Conservation (phyloP, 2,888 invertebrate genomes). For the Allophyes oxyacanthae region DNA sequence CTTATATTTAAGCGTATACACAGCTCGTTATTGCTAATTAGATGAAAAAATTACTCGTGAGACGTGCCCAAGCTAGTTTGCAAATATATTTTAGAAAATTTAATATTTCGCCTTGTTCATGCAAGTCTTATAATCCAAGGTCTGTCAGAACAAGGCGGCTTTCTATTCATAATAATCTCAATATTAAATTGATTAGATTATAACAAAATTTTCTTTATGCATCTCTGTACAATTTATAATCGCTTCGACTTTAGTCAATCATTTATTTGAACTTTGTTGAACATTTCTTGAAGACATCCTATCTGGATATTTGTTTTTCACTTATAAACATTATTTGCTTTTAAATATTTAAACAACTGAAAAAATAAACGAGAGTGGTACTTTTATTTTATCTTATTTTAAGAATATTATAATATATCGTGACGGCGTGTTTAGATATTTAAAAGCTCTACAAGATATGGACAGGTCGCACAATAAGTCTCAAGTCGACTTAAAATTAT, state of each 20-base stretch:
- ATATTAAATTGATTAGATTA: conserved; percentile 21
- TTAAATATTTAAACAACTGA: conserved; percentile 46
- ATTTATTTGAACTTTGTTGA: conserved; percentile 36
- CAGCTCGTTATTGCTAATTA: conserved; percentile 47
- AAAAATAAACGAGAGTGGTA: conserved; percentile 21
- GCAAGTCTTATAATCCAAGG: conserved; percentile 42
- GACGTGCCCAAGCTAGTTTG: conserved; percentile 45
- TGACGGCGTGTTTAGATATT: conserved; percentile 37
- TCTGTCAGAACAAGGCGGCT: conserved; percentile 33
- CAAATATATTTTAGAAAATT: conserved; percentile 22
- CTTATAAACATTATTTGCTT: conserved; percentile 31
- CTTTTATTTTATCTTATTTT: conserved; percentile 14
- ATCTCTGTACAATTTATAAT: conserved; percentile 25
- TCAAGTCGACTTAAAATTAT: conserved; percentile 19
- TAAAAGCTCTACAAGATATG: conserved; percentile 52
- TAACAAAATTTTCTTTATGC: conserved; percentile 12
- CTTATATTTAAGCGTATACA: conserved; percentile 54
- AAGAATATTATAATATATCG: conserved; percentile 27
- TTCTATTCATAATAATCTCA: conserved; percentile 33
- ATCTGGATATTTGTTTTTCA: conserved; percentile 20
- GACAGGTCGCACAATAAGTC: conserved; percentile 23
- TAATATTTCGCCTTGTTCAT: conserved; percentile 28
- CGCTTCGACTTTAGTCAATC: conserved; percentile 4
- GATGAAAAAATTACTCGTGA: conserved; percentile 28
- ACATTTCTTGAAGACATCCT: conserved; percentile 34